phyloP scores from a whole-genome alignment of 2,797 vertebrate species.

The Siniperca undulata region DNA sequence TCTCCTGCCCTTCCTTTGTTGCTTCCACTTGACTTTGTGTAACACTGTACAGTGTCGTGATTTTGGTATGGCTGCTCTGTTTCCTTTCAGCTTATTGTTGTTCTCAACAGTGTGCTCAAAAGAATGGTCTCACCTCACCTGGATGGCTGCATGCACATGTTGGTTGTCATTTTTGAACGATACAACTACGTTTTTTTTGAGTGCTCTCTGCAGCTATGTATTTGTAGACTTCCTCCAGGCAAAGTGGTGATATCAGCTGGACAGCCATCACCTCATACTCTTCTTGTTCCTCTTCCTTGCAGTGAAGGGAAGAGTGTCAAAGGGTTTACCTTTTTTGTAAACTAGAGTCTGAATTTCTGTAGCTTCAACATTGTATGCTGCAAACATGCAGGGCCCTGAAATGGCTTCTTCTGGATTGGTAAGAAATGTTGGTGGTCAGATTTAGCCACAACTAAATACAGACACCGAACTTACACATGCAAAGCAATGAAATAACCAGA shows the following conservation, averaged over 20 bases:
- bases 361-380: background rate
- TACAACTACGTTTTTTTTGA: constrained; percentile 13
- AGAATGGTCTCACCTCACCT: constrained; percentile 9
- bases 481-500: background rate
- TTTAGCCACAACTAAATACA: background rate
- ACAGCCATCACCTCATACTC: constrained; percentile 30
- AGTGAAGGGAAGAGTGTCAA: background rate
- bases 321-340: background rate
- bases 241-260: constrained; percentile 12
- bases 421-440: background rate
- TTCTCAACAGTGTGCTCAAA: constrained; percentile 8
- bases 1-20: constrained; percentile 31
- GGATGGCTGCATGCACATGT: constrained; percentile 15
- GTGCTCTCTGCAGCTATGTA: background rate
- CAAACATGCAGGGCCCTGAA: background rate
- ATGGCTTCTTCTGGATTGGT: background rate
- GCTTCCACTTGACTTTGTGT: constrained; percentile 29
- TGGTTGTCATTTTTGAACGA: background rate
- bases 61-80: constrained; percentile 21
- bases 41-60: constrained; percentile 25
- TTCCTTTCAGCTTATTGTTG: constrained; percentile 24
- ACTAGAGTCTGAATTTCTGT: background rate
- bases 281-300: background rate
- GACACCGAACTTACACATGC: background rate
- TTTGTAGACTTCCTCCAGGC: constrained; percentile 12